Conservation (phyloP, 2,888 invertebrate species). For the Hermaeophaga mercurialis region DNA sequence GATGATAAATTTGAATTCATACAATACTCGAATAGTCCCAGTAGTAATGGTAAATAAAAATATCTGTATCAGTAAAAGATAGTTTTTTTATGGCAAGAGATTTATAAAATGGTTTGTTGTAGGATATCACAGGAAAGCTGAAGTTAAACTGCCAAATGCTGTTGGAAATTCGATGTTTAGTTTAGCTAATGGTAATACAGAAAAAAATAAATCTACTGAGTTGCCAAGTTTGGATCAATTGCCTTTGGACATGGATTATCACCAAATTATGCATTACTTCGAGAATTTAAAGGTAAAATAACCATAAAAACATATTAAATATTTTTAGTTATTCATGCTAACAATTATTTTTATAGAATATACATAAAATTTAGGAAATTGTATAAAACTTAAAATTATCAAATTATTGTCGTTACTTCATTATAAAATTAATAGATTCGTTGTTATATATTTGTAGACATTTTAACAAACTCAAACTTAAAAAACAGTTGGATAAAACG, state of each 20-base stretch:
- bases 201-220: constrained; percentile 53
- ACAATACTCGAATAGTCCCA: constrained; percentile 59
- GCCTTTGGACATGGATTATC: constrained; percentile 89
- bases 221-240: constrained; percentile 79
- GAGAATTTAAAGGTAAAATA: constrained; percentile 90
- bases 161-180: constrained; percentile 91
- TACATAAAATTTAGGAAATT: background rate
- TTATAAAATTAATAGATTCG: too few species aligned
- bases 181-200: constrained; percentile 49
- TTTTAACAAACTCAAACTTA: too few species aligned
- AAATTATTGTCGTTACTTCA: too few species aligned
- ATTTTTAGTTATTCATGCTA: background rate
- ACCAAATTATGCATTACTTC: constrained; percentile 97
- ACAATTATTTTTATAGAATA: background rate
- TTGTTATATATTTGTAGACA: too few species aligned
- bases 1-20: constrained; percentile 65
- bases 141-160: constrained; percentile 83
- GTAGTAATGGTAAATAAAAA: constrained; percentile 43
- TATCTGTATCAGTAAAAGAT: too few species aligned
- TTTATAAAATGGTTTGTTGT: background rate
- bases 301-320: background rate
- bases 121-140: constrained; percentile 59
- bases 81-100: background rate
- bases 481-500: too few species aligned
- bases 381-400: constrained; percentile 1